phyloP scores from a whole-genome alignment of 2,888 invertebrate species.

The Panzeria rudis region DNA sequence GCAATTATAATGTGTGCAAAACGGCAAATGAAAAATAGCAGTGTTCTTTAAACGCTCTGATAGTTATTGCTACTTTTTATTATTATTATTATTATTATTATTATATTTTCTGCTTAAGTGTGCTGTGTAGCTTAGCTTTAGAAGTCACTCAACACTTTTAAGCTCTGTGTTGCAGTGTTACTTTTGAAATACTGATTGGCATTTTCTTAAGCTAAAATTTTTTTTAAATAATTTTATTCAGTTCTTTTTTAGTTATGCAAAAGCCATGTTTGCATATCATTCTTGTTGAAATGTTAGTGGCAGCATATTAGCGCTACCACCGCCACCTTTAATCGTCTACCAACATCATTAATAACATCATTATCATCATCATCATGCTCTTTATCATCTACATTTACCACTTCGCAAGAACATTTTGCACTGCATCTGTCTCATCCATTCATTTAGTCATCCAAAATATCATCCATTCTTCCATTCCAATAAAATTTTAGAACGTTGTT shows the following conservation, averaged over 20 bases:
- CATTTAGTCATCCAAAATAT: not conserved
- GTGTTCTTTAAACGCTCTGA: conserved; percentile 19
- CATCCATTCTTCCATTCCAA: conserved; percentile 30
- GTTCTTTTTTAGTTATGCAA: not conserved
- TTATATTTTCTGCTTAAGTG: not conserved
- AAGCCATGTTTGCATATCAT: conserved; percentile 38
- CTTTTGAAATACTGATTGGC: conserved; percentile 46
- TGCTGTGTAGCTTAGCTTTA: not conserved
- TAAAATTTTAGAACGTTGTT: conserved; percentile 46
- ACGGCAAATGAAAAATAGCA: conserved; percentile 17
- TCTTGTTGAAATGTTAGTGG: conserved; percentile 61
- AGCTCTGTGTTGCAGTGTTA: not conserved
- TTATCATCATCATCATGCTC: not conserved
- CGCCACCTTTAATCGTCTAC: conserved; percentile 52
- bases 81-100: not conserved
- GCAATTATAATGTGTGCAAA: conserved; percentile 70
- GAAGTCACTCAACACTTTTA: conserved; percentile 60
- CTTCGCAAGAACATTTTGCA: not conserved
- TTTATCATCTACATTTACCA: conserved; percentile 12
- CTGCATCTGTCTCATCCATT: not conserved
- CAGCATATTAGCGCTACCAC: conserved; percentile 64
- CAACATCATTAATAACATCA: conserved; percentile 8
- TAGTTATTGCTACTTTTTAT: conserved; percentile 16
- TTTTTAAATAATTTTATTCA: conserved; percentile 2
- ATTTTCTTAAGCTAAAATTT: conserved; percentile 34